These are phyloP conservation scores for Listronotus oregonensis DNA, from an alignment of 1,140 invertebrate species.

Conservation along the genomic window DNA sequence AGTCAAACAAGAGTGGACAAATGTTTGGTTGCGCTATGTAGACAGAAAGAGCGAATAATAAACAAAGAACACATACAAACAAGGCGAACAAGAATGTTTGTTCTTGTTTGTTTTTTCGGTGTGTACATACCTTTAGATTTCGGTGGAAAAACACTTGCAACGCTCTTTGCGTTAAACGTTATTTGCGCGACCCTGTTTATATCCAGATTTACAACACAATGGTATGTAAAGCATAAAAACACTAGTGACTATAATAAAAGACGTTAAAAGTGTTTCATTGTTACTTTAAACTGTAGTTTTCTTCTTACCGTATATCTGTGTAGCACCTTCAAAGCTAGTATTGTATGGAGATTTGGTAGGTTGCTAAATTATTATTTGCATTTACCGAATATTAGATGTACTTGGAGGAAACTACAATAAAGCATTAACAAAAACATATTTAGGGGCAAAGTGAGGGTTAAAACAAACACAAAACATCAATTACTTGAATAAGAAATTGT, in stretches of 20 bases:
- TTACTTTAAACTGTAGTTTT: neutral
- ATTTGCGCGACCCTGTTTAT: too few species aligned
- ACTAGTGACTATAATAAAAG: neutral
- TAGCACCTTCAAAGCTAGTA: neutral
- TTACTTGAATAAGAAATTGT: constrained; percentile 63
- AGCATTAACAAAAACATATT: constrained; percentile 6
- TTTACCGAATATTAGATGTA: constrained; percentile 15
- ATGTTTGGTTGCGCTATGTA: too few species aligned
- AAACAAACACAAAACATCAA: constrained; percentile 30
- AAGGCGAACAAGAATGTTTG: too few species aligned
- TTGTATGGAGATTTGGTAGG: neutral
- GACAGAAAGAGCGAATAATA: too few species aligned
- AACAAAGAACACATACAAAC: too few species aligned
- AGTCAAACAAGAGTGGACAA: too few species aligned
- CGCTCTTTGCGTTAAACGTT: too few species aligned
- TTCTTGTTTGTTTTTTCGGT: too few species aligned
- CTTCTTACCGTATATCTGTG: constrained; percentile 7
- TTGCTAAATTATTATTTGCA: constrained; percentile 12
- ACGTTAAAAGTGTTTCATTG: neutral
- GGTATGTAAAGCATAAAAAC: too few species aligned
- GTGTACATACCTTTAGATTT: too few species aligned
- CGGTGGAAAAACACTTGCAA: too few species aligned
- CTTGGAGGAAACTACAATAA: constrained; percentile 18
- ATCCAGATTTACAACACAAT: too few species aligned
- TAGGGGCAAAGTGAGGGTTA: constrained; percentile 17